phyloP scores from a whole-genome alignment of 2,797 vertebrate species.

The Tokudaia muenninki region DNA sequence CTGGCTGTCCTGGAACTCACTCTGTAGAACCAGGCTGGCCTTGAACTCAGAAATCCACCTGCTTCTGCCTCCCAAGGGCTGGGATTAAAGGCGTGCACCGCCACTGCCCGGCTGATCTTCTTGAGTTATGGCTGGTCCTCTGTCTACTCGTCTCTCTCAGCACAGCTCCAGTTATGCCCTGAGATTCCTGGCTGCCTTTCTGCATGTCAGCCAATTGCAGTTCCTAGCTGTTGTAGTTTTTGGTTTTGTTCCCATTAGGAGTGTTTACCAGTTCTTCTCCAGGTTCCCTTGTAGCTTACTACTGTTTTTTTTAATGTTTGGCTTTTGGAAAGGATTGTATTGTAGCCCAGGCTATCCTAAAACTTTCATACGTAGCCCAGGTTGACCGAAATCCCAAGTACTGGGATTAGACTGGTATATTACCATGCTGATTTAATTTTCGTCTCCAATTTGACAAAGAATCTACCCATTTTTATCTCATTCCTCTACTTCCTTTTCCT shows the following conservation, averaged over 20 bases:
- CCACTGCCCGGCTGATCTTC: neutral
- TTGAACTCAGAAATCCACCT: too few relatives aligned
- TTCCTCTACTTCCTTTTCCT: neutral
- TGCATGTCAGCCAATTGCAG: neutral
- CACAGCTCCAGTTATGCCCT: neutral
- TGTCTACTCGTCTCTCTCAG: neutral
- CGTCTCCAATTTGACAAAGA: neutral
- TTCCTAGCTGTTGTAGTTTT: neutral
- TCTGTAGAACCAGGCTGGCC: too few relatives aligned
- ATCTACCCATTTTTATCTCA: neutral
- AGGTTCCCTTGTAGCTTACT: neutral
- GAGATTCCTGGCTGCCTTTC: neutral
- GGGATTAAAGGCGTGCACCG: too few relatives aligned
- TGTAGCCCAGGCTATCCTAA: neutral
- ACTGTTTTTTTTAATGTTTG: neutral
- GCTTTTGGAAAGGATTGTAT: neutral
- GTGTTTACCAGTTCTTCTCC: neutral
- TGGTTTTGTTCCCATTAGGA: neutral
- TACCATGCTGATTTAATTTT: neutral
- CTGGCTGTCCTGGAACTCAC: too few relatives aligned
- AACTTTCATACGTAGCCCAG: neutral
- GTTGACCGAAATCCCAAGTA: neutral
- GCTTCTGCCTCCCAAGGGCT: too few relatives aligned
- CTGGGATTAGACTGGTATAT: neutral
- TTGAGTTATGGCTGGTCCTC: neutral